A percentile compares a stretch with the other conserved stretches of the same genome.
Evolutionary conservation across 2,888 invertebrate genomes (phyloP).

Genomic region (Orthonychiurus folsomi): DNA sequence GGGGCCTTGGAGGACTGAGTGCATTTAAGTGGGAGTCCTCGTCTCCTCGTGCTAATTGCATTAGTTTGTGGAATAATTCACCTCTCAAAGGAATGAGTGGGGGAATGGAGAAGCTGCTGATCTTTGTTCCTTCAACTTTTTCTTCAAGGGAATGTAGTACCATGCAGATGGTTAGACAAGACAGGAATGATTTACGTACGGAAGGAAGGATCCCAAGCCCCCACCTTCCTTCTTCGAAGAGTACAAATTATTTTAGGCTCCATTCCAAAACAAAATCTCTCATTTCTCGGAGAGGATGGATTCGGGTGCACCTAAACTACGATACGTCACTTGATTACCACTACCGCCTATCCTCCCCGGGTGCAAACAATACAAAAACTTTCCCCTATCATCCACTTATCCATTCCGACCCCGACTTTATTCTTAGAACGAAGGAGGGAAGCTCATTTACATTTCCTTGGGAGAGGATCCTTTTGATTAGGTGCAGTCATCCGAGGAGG

Average conservation of each 20-base stretch:
- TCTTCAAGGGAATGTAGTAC: neutral
- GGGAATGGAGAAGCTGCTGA: neutral
- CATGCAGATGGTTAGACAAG: neutral
- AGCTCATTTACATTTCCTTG: neutral
- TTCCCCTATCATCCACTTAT: neutral
- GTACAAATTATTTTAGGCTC: neutral
- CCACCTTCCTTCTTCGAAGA: no score
- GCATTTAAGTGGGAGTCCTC: no score
- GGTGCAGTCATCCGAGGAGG: no score
- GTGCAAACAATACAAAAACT: neutral
- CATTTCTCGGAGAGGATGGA: neutral
- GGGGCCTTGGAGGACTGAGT: no score
- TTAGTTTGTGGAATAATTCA: neutral
- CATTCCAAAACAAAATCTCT: neutral
- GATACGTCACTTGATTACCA: neutral
- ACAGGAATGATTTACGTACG: neutral
- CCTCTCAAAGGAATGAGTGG: neutral
- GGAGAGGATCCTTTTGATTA: no score
- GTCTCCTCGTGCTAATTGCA: neutral
- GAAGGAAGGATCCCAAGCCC: neutral
- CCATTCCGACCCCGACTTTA: neutral
- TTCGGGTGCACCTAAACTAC: neutral
- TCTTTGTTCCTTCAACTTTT: neutral
- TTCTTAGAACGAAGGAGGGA: no score
- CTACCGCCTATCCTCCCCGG: no score